These are phyloP conservation scores for Halcyon chelicuti DNA, from an alignment of 2,797 vertebrate species.

Conservation along the genomic window DNA sequence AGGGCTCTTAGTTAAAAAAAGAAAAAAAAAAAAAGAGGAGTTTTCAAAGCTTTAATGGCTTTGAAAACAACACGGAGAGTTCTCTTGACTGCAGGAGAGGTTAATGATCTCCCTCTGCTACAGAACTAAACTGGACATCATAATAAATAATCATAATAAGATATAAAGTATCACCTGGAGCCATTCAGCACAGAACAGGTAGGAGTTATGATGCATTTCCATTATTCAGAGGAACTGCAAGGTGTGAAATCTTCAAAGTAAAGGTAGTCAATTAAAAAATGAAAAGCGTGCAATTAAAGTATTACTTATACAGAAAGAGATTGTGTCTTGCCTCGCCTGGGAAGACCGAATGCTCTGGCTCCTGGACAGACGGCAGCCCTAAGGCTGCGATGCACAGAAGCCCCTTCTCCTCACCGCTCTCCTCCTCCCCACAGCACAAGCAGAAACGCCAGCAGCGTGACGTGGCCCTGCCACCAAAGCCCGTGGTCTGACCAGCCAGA, in stretches of 20 bases:
- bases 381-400: accelerated
- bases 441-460: accelerated
- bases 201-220: background rate
- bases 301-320: background rate
- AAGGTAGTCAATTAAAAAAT: background rate
- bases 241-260: background rate
- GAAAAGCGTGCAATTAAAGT: background rate
- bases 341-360: accelerated
- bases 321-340: accelerated
- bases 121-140: conserved; percentile 1
- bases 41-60: conserved; percentile 61
- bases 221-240: background rate
- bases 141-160: conserved; percentile 54
- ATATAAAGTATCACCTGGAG: conserved; percentile 31
- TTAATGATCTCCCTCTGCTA: conserved; percentile 55
- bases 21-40: background rate
- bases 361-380: accelerated
- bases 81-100: conserved; percentile 33
- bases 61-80: conserved; percentile 34
- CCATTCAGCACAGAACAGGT: background rate
- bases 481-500: background rate
- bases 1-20: background rate
- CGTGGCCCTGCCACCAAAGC: background rate
- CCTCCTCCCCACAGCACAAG: background rate
- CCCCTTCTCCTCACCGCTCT: background rate